Evolutionary conservation across 2,113 vertebrate species (phyloP).

Genomic region (Carassius gibelio): DNA sequence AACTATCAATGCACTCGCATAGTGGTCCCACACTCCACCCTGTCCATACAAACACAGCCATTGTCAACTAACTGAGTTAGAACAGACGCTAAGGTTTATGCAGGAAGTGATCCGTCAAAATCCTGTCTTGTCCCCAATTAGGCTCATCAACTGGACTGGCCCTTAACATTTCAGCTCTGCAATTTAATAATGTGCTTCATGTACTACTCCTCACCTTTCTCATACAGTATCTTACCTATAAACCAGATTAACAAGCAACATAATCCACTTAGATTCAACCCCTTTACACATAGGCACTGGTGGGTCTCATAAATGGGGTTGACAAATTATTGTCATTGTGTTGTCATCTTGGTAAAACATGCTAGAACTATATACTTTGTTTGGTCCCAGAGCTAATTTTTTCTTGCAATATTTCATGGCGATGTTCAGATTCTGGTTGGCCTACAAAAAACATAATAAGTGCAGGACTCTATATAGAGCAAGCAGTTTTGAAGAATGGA

Average conservation of each 20-base stretch:
- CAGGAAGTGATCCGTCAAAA: conserved; percentile 60
- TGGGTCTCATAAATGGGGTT: too few relatives aligned
- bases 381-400: background rate
- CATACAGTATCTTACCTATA: too few relatives aligned
- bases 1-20: conserved; percentile 44
- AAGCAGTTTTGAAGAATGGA: background rate
- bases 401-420: background rate
- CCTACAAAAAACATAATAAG: background rate
- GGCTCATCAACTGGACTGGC: conserved; percentile 34
- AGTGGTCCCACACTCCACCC: conserved; percentile 46
- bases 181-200: background rate
- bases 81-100: conserved; percentile 52
- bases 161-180: conserved; percentile 34
- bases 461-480: background rate
- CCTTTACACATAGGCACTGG: too few relatives aligned
- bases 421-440: too few relatives aligned
- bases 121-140: conserved; percentile 55
- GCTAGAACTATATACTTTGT: background rate
- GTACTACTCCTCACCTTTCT: background rate
- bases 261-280: too few relatives aligned
- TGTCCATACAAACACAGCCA: conserved; percentile 49
- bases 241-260: too few relatives aligned
- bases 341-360: background rate
- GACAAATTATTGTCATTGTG: too few relatives aligned
- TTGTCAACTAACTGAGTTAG: conserved; percentile 60